These are phyloP conservation scores for Heliothis peltigera DNA, from an alignment of 2,888 invertebrate genomes.

Conservation along the genomic window DNA sequence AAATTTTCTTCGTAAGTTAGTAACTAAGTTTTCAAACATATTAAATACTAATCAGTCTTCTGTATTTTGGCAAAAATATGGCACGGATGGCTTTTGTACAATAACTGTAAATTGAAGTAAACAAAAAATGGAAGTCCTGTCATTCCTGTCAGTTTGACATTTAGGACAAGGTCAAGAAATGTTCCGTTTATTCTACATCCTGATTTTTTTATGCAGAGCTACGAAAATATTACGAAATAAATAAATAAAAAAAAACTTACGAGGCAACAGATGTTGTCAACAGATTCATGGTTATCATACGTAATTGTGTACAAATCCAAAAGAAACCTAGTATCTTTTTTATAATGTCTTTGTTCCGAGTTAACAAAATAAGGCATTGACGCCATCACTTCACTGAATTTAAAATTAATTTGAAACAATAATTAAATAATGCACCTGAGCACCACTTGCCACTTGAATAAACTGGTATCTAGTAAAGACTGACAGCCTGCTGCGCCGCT, in stretches of 20 bases:
- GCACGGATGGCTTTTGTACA: conserved; percentile 76
- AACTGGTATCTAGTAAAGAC: conserved; percentile 72
- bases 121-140: conserved; percentile 72
- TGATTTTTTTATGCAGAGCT: conserved; percentile 39
- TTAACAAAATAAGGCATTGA: conserved; percentile 88
- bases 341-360: conserved; percentile 93
- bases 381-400: conserved; percentile 77
- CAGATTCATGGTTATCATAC: conserved; percentile 94
- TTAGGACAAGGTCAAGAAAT: conserved; percentile 83
- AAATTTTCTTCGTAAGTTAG: conserved; percentile 83
- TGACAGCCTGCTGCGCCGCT: conserved; percentile 78
- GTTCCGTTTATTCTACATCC: conserved; percentile 72
- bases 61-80: conserved; percentile 81
- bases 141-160: conserved; percentile 83
- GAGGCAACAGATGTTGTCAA: conserved; percentile 92
- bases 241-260: conserved; percentile 83
- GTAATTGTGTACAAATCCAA: conserved; percentile 96
- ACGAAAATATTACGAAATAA: conserved; percentile 13
- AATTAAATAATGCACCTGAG: conserved; percentile 53
- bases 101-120: conserved; percentile 66
- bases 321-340: conserved; percentile 95
- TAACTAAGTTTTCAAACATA: conserved; percentile 86
- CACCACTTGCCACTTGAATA: conserved; percentile 70
- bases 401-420: conserved; percentile 46
- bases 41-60: conserved; percentile 86